Percentiles rank a stretch among this genome's conserved stretches.
phyloP scores from a whole-genome alignment of 2,888 invertebrate genomes.

The Eudasyphora cyanicolor region DNA sequence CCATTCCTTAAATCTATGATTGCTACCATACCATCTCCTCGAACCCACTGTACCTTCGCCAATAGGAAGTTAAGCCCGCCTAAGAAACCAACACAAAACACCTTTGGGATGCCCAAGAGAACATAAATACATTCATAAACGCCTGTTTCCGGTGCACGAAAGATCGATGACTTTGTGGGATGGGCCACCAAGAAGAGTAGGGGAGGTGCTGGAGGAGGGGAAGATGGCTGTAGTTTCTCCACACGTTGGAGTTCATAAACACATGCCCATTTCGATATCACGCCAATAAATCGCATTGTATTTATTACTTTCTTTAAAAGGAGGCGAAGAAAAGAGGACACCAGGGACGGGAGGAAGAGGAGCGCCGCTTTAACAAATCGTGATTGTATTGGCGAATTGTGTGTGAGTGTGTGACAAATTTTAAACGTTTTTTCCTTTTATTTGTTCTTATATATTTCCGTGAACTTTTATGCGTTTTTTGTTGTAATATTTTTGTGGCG shows the following conservation, averaged over 20 bases:
- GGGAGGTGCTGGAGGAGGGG: background rate
- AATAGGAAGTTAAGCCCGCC: too few relatives aligned
- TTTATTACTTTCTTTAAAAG: background rate
- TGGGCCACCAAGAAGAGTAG: background rate
- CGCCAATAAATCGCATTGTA: constrained; percentile 13
- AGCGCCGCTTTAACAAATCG: background rate
- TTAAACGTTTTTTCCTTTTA: background rate
- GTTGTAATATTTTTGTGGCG: background rate
- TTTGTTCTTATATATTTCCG: background rate
- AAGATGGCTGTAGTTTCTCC: background rate
- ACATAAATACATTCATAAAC: constrained; percentile 2
- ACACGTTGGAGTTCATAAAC: constrained; percentile 19
- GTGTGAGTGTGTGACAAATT: background rate
- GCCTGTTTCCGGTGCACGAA: constrained; percentile 2
- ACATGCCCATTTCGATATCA: constrained; percentile 19
- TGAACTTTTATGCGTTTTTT: background rate
- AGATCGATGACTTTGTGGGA: background rate
- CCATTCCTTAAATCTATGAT: too few relatives aligned
- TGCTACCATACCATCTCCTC: background rate
- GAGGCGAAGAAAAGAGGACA: background rate
- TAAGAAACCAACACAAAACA: background rate
- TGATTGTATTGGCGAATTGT: background rate
- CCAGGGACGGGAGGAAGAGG: background rate
- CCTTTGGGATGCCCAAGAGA: background rate
- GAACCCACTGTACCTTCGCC: background rate